Evolutionary conservation across 2,113 vertebrate species (phyloP).

Genomic region (Aspiorhynchus laticeps): DNA sequence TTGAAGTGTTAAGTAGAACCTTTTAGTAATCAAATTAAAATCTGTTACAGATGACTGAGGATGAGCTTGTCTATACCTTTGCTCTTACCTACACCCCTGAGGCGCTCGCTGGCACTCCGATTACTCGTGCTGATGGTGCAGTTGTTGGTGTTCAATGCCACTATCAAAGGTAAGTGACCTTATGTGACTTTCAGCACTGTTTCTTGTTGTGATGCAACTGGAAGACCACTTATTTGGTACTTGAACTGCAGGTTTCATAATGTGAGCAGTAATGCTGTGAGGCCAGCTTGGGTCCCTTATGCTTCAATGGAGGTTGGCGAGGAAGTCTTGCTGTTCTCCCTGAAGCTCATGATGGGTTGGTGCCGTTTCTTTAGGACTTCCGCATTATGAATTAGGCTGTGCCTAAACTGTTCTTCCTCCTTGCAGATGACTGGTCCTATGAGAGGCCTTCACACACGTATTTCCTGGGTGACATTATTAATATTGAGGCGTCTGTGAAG

Average conservation of each 20-base stretch:
- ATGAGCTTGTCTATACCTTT: constrained; percentile 66
- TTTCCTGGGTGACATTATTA: no score
- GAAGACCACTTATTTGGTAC: not conserved
- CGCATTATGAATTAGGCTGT: accelerated
- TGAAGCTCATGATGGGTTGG: constrained; percentile 69
- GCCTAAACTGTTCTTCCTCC: no score
- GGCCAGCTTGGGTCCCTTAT: constrained; percentile 63
- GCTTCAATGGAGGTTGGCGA: constrained; percentile 29
- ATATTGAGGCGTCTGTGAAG: no score
- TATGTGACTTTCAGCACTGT: not conserved
- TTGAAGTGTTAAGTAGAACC: no score
- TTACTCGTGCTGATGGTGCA: not conserved
- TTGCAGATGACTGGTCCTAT: no score
- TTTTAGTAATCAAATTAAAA: no score
- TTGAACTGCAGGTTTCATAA: constrained; percentile 53
- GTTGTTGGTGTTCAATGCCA: not conserved
- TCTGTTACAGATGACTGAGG: constrained; percentile 66
- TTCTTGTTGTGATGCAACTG: not conserved
- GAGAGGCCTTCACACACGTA: no score
- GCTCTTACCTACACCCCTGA: constrained; percentile 39
- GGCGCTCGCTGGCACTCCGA: not conserved
- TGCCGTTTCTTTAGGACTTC: not conserved
- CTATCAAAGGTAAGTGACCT: not conserved
- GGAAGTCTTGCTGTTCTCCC: constrained; percentile 61
- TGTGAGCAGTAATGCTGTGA: constrained; percentile 61